These are phyloP conservation scores for Gallinago paraguaiae DNA, from an alignment of 2,113 vertebrate species.

Conservation along the genomic window DNA sequence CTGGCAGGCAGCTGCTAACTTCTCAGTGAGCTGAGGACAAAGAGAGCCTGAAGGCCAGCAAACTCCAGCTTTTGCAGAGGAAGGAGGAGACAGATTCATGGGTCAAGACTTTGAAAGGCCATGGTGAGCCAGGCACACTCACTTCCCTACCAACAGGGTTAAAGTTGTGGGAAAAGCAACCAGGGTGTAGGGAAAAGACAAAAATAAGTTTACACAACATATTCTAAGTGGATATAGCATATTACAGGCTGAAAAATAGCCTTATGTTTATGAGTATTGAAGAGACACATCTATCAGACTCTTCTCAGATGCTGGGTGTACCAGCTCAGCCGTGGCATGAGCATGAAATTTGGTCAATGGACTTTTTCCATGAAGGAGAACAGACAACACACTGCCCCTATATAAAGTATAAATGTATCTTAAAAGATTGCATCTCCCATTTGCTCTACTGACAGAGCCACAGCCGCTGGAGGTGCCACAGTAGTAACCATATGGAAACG, in stretches of 20 bases:
- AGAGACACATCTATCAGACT: not conserved
- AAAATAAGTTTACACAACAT: not conserved
- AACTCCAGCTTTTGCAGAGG: not conserved
- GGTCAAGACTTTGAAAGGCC: not conserved
- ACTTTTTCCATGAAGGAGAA: not conserved
- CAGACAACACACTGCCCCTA: not conserved
- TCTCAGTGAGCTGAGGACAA: not conserved
- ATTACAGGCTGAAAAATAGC: not conserved
- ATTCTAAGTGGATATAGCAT: not conserved
- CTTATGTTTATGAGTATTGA: not conserved
- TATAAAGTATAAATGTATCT: not conserved
- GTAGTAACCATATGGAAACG: not conserved
- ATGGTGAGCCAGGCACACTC: not conserved
- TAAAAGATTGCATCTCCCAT: not conserved
- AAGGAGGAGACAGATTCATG: not conserved
- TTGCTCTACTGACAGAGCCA: not conserved
- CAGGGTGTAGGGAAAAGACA: not conserved
- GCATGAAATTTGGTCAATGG: not conserved
- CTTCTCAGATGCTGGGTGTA: not conserved
- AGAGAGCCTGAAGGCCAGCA: not conserved
- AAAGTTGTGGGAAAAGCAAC: not conserved
- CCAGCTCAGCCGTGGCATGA: not conserved
- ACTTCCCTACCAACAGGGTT: not conserved
- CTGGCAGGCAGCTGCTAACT: not conserved
- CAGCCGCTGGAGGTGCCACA: not conserved